Base-by-base conservation (phyloP, 1,140 invertebrate genomes). In the Panonychus citri region DNA sequence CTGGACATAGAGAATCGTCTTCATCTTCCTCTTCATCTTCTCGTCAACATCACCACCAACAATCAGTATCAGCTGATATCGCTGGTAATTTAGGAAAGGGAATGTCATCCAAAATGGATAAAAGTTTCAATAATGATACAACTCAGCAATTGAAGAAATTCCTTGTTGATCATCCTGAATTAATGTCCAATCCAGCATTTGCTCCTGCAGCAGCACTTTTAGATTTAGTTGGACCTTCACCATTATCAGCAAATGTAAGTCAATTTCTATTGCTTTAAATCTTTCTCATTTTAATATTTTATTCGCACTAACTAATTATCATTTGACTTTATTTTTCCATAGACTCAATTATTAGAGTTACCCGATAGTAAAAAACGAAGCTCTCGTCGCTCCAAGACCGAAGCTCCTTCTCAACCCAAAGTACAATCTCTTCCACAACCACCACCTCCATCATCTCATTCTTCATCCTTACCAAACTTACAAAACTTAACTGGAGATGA, bases 401-500 rank as follows among this genome's bases (percentile, higher is more conserved):
- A 84, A 70, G 80, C 78, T 43, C 66, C 69, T 46, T 71, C 82
- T 46, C 67, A 84, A 4, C 30, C 30, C 30, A 34, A 34, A 34
- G 12, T 12, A 34, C 30, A 34, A 12, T 34, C 30, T 12, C 12
- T 34, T 7, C 30, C 30, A 34, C 30, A 5, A 34, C 30, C 30
- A 34, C 5, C 30, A 34, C 30, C 30, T 7, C 5, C 12, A 12
- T 34, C 30, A 34, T 7, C 5, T 12, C 30, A 34, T 34, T 12
- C 5, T 34, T 12, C 5, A 34, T 21, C 43, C 12, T 28, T 27
- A 10, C 12, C 28, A 3, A 82, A 85, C 63, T 80, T 81, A 72
- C 82, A 82, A 59, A 82, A 85, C 61, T 73, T 95, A 10, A 89
- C 86, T 2, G 89, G 89, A 13, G 87, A 94, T 64, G 89, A 95